phyloP scores from a whole-genome alignment of 2,113 vertebrate species.

The Acinonyx jubatus region DNA sequence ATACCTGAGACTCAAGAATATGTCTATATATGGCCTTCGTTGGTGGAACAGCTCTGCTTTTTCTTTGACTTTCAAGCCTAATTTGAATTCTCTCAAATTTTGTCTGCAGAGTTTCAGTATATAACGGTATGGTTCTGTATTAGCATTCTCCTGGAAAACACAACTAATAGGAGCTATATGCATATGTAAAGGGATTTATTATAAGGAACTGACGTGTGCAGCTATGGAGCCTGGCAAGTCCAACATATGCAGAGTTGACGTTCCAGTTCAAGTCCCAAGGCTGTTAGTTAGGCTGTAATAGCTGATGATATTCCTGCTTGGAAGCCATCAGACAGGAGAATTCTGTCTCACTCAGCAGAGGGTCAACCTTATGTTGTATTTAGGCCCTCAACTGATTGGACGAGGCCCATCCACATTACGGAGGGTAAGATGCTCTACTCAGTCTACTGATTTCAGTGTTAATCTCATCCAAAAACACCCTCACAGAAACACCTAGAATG shows the following conservation, averaged over 20 bases:
- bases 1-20: not conserved
- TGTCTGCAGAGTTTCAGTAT: constrained; percentile 10
- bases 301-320: not conserved
- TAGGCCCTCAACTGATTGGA: not conserved
- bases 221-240: not conserved
- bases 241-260: not conserved
- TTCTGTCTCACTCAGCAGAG: not conserved
- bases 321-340: not conserved
- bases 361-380: not conserved
- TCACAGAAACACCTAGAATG: not conserved
- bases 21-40: not conserved
- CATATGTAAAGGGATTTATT: not conserved
- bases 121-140: not conserved
- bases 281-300: not conserved
- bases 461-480: not conserved
- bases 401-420: not conserved
- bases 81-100: constrained; percentile 38
- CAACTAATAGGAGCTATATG: not conserved
- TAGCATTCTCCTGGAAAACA: not conserved
- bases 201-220: not conserved
- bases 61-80: not conserved
- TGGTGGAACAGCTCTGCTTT: not conserved
- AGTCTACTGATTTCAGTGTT: constrained; percentile 1
- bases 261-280: not conserved
- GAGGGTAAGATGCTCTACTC: not conserved